These are phyloP conservation scores for Microctenopoma steveboyesi DNA, from an alignment of 2,797 vertebrate species.

Conservation along the genomic window DNA sequence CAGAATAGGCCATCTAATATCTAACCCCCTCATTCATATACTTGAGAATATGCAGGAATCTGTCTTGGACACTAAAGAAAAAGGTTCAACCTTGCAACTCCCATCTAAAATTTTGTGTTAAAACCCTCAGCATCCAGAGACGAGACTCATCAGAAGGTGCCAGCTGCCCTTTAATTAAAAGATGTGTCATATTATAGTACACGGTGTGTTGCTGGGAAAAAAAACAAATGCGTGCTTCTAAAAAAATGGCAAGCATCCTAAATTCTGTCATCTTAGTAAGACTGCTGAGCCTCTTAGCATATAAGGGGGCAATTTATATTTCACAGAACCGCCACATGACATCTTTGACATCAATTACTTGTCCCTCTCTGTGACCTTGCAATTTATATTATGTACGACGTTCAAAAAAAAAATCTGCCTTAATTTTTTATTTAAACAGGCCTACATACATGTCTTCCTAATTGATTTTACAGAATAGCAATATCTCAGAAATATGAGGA, in stretches of 20 bases:
- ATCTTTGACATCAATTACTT: slow-evolving; percentile 10
- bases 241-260: background rate
- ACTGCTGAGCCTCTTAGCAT: slow-evolving; percentile 3
- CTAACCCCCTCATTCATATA: slow-evolving; percentile 19
- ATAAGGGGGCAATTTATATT: background rate
- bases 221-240: background rate
- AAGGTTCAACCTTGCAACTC: no score
- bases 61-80: slow-evolving; percentile 12
- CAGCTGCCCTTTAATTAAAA: slow-evolving; percentile 4
- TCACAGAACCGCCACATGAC: slow-evolving; percentile 2
- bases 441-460: background rate
- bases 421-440: slow-evolving; percentile 5
- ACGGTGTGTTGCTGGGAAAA: background rate
- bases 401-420: background rate
- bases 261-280: background rate
- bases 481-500: no score
- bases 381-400: slow-evolving; percentile 7
- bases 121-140: slow-evolving; percentile 1
- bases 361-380: slow-evolving; percentile 1
- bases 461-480: background rate
- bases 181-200: background rate
- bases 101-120: background rate
- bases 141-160: slow-evolving; percentile 5
- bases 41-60: slow-evolving; percentile 32
- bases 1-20: slow-evolving; percentile 41